Evolutionary conservation across 2,797 vertebrate genomes (phyloP).

Genomic region (Sitta carolinensis): DNA sequence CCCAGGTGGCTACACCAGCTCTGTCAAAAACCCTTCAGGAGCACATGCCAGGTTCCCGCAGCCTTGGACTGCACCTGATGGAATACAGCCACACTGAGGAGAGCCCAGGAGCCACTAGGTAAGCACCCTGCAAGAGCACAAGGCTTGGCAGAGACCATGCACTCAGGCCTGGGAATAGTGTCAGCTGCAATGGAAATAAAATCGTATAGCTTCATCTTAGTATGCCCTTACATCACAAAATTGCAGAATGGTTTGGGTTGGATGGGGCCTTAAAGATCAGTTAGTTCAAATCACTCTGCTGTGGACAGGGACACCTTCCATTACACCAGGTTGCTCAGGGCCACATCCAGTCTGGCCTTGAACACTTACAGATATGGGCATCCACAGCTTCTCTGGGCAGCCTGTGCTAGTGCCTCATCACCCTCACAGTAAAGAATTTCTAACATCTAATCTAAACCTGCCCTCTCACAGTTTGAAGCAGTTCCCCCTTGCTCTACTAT

Average conservation of each 20-base stretch:
- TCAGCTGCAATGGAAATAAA: background rate
- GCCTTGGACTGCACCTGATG: background rate
- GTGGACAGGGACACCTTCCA: background rate
- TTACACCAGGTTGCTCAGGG: background rate
- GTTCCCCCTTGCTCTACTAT: background rate
- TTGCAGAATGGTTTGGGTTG: background rate
- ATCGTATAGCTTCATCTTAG: background rate
- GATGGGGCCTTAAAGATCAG: background rate
- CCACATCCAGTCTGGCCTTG: background rate
- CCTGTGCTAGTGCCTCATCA: background rate
- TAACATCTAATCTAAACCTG: background rate
- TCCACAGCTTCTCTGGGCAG: background rate
- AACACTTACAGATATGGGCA: background rate
- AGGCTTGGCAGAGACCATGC: background rate
- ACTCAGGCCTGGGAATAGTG: background rate
- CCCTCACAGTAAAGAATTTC: background rate
- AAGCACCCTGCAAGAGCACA: fast-evolving
- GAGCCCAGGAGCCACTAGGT: fast-evolving
- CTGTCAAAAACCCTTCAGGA: fast-evolving
- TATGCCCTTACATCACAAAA: background rate
- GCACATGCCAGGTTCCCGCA: fast-evolving
- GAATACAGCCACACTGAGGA: fast-evolving
- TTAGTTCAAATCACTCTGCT: background rate
- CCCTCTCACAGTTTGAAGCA: background rate
- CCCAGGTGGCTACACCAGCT: no score